These are phyloP conservation scores for Agapostemon virescens DNA, from an alignment of 2,888 invertebrate species.

Conservation along the genomic window DNA sequence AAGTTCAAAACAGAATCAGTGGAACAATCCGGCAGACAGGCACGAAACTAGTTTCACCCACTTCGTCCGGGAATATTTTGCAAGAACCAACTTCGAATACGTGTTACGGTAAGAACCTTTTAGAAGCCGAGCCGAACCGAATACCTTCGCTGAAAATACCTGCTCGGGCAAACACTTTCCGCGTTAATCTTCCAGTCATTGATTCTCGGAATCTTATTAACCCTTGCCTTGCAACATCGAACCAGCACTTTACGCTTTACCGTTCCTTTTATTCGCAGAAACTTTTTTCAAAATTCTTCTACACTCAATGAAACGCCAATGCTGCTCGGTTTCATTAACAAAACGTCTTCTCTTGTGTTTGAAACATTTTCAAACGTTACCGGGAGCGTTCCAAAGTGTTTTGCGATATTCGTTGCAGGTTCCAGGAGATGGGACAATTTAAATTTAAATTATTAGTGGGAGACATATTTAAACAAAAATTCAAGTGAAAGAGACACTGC, in stretches of 20 bases:
- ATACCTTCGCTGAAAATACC: background rate
- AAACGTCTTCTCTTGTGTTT: background rate
- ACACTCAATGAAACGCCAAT: background rate
- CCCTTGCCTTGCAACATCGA: background rate
- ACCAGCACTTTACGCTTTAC: background rate
- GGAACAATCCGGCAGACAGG: conserved; percentile 31
- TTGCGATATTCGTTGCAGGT: no score
- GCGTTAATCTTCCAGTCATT: conserved; percentile 3
- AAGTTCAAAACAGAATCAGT: conserved; percentile 34
- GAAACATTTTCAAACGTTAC: no score
- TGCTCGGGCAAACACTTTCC: background rate
- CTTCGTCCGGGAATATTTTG: conserved; percentile 15
- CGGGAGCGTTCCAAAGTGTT: no score
- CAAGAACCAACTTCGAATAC: conserved; percentile 17
- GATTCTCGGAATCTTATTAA: background rate
- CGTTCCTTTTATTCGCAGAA: background rate
- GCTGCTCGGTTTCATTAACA: background rate
- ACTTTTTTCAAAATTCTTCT: no score
- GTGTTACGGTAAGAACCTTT: conserved; percentile 19
- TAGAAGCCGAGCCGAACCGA: background rate
- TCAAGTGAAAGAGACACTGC: background rate
- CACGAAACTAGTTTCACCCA: conserved; percentile 37
- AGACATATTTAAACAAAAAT: no score
- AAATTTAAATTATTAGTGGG: background rate
- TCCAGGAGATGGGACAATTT: background rate